A percentile compares a stretch with the other conserved stretches of the same genome.
phyloP scores from a whole-genome alignment of 2,888 invertebrate species.

The Xylocampa areola region DNA sequence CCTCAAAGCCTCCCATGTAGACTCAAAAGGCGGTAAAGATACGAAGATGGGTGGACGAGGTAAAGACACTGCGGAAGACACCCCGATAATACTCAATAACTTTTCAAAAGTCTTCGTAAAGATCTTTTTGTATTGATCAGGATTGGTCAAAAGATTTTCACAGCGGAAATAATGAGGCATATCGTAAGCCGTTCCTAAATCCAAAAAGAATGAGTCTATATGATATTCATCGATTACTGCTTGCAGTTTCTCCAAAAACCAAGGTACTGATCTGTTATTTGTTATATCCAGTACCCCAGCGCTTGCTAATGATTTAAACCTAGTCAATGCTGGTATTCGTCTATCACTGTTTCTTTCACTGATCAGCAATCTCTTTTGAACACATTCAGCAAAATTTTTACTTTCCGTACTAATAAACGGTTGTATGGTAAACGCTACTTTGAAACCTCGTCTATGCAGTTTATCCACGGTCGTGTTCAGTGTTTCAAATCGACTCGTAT shows the following conservation, averaged over 20 bases:
- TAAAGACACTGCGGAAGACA: conserved; percentile 94
- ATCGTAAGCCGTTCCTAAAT: conserved; percentile 95
- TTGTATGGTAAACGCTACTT: conserved; percentile 96
- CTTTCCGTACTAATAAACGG: conserved; percentile 97
- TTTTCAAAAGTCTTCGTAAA: conserved; percentile 92
- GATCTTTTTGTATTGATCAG: conserved; percentile 94
- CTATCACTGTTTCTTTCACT: conserved; percentile 94
- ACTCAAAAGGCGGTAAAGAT: conserved; percentile 95
- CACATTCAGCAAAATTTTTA: conserved; percentile 94
- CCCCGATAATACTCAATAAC: conserved; percentile 93
- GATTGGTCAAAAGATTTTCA: conserved; percentile 92
- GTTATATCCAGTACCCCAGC: conserved; percentile 96
- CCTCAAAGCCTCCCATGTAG: conserved; percentile 96
- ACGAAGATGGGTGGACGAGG: conserved; percentile 96
- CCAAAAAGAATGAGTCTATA: conserved; percentile 96
- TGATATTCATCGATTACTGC: conserved; percentile 92
- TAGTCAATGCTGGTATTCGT: conserved; percentile 94
- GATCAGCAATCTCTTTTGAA: conserved; percentile 93
- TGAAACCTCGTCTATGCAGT: conserved; percentile 95
- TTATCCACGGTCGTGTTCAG: conserved; percentile 94
- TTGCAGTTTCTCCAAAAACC: conserved; percentile 94
- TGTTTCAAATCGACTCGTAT: conserved; percentile 93
- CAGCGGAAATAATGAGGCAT: conserved; percentile 96
- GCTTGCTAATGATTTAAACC: conserved; percentile 94
- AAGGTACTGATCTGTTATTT: conserved; percentile 94